Conservation (phyloP, 2,888 invertebrate genomes). For the Dryobota labecula region DNA sequence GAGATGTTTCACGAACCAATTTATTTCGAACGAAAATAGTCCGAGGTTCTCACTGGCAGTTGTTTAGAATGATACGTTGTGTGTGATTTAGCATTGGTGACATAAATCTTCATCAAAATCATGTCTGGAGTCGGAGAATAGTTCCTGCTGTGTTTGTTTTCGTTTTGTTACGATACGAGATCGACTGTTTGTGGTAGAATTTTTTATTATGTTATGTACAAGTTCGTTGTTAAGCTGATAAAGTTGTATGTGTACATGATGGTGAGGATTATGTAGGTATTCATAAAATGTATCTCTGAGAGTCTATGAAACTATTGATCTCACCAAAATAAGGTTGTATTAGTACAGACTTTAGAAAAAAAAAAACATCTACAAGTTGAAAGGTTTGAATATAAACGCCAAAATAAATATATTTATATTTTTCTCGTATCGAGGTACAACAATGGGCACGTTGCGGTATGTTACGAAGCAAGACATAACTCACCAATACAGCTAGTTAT, state of each 20-base stretch:
- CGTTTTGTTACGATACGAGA: slow-evolving; percentile 36
- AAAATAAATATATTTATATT: too few species aligned
- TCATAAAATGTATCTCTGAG: too few species aligned
- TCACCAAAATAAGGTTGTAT: too few species aligned
- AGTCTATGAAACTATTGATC: too few species aligned
- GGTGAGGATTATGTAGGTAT: too few species aligned
- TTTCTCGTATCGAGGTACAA: slow-evolving; percentile 49
- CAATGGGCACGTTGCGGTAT: slow-evolving; percentile 72
- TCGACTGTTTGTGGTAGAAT: too few species aligned
- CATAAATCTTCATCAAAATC: slow-evolving; percentile 85
- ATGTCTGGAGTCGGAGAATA: slow-evolving; percentile 56
- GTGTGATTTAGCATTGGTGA: slow-evolving; percentile 80
- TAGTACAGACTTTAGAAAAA: too few species aligned
- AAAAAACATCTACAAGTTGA: too few species aligned
- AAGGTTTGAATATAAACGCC: too few species aligned
- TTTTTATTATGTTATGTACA: too few species aligned
- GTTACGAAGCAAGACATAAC: slow-evolving; percentile 75
- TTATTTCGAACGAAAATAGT: slow-evolving; percentile 82
- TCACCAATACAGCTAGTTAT: slow-evolving; percentile 86
- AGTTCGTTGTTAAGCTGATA: too few species aligned
- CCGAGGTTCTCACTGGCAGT: slow-evolving; percentile 62
- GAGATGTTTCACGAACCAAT: slow-evolving; percentile 75
- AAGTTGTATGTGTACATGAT: too few species aligned
- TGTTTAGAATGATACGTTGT: slow-evolving; percentile 78
- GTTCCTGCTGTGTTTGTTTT: slow-evolving; percentile 51